Conservation (phyloP, 2,888 invertebrate species). For the Synergus japonicus region DNA sequence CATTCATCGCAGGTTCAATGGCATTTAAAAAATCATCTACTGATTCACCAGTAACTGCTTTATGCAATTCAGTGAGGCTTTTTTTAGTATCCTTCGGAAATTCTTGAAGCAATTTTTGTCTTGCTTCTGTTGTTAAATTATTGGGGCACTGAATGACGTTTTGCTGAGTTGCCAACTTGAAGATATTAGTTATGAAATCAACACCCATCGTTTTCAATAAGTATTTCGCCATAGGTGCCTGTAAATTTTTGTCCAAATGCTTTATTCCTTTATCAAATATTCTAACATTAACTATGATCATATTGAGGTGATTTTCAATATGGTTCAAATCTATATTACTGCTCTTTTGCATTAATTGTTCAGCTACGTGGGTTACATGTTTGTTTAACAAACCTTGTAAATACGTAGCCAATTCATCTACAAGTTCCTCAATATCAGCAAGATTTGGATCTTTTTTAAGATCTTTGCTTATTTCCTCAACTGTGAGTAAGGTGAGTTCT, state of each 20-base stretch:
- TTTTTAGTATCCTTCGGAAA: constrained; percentile 83
- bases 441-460: constrained; percentile 79
- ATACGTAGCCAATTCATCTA: constrained; percentile 84
- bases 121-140: constrained; percentile 81
- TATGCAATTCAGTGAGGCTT: constrained; percentile 84
- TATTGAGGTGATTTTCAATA: constrained; percentile 88
- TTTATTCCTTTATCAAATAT: constrained; percentile 90
- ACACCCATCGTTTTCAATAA: constrained; percentile 90
- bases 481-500: constrained; percentile 83
- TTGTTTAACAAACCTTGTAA: constrained; percentile 87
- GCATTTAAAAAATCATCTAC: constrained; percentile 89
- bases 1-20: constrained; percentile 85
- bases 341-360: constrained; percentile 86
- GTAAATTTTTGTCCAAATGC: constrained; percentile 81
- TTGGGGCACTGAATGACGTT: constrained; percentile 79
- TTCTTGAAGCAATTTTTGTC: constrained; percentile 85
- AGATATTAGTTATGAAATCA: constrained; percentile 88
- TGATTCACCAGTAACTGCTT: constrained; percentile 83
- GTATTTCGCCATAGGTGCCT: constrained; percentile 87
- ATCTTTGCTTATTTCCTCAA: constrained; percentile 84
- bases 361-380: constrained; percentile 83
- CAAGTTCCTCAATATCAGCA: constrained; percentile 86
- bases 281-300: constrained; percentile 85
- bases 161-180: constrained; percentile 88
- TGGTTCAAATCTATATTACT: constrained; percentile 69